Percentiles rank a stretch among this genome's conserved stretches.
Conservation (phyloP, 2,797 vertebrate species). For the Garrulus glandarius region DNA sequence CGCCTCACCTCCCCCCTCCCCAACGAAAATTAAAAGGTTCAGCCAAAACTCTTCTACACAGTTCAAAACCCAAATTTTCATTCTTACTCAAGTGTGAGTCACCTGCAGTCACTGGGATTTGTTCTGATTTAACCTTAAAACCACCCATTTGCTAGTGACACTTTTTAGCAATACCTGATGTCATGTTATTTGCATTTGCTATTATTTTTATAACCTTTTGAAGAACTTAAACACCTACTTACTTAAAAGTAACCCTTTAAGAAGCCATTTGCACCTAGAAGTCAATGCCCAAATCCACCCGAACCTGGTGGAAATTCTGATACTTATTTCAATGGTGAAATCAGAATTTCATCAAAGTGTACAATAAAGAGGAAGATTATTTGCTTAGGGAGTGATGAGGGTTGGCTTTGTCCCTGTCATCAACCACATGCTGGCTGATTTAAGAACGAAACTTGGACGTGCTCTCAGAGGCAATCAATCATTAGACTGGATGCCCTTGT, state of each 20-base stretch:
- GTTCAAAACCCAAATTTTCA: not conserved
- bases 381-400: not conserved
- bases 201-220: not conserved
- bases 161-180: not conserved
- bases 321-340: not conserved
- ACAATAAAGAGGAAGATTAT: not conserved
- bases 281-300: not conserved
- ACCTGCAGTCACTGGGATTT: not conserved
- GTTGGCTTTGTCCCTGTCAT: conserved; percentile 34
- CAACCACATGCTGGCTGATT: conserved; percentile 32
- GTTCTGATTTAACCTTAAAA: not conserved
- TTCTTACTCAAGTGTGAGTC: not conserved
- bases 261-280: not conserved
- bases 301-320: not conserved
- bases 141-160: not conserved
- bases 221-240: not conserved
- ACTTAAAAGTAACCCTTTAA: not conserved
- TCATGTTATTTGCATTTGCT: not conserved
- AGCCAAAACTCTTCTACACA: not conserved
- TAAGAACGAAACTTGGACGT: conserved; percentile 28
- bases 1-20: rapidly evolving
- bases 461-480: not conserved
- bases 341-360: not conserved
- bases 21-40: not conserved
- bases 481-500: not conserved